Base-by-base conservation (phyloP, 2,113 vertebrate genomes). In the Cyprinodon brontotheroides region DNA sequence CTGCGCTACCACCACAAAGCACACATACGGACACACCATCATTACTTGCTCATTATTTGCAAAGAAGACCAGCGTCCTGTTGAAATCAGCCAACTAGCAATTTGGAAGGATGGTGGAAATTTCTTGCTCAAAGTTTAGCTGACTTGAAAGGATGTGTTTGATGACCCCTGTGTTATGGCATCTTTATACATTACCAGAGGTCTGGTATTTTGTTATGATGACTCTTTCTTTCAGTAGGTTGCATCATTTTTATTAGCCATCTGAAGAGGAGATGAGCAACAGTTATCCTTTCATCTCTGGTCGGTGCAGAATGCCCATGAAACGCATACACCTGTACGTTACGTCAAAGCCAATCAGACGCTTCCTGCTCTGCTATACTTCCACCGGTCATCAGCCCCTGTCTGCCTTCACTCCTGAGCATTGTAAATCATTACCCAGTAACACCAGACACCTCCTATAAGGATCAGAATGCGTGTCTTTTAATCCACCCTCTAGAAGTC, bases 381-480 rank as follows among this genome's bases (percentile, higher is more conserved):
- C 63, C 61, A 3, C 39, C 4, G 17, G 3, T 20, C 63, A 0
- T 40, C 36, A 43, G 60, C 71, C 62, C 53, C 41, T 65, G 63
- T 78, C 68, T 59, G 41, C 66, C 61, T 87, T 40, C 72, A 53
- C 65, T 82, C 79, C 37, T 66, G 72, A 78, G 67, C 20, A 2
- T 65, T 77, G 75, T 86, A 86, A 89, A 87, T 89, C 78, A 83
- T 90, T 82, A 63, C 78, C 70, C 76, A 75, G 86, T 76, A 80
- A 75, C 86, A 86, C 86, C 86, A 88, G 89, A 91, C 89, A 87
- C 87, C 86, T 75, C 88, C 91, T 84, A 91, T 89, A 87, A 90
- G 77, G 64, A 85, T 86, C 80, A 43, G 72, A 88, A 91, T 88
- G 79, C 69, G 82, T 84, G 78, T 77, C 81, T 93, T 92, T 92